A percentile compares a stretch with the other conserved stretches of the same genome.
Conservation (phyloP, 2,113 vertebrate genomes). For the Coturnix japonica region DNA sequence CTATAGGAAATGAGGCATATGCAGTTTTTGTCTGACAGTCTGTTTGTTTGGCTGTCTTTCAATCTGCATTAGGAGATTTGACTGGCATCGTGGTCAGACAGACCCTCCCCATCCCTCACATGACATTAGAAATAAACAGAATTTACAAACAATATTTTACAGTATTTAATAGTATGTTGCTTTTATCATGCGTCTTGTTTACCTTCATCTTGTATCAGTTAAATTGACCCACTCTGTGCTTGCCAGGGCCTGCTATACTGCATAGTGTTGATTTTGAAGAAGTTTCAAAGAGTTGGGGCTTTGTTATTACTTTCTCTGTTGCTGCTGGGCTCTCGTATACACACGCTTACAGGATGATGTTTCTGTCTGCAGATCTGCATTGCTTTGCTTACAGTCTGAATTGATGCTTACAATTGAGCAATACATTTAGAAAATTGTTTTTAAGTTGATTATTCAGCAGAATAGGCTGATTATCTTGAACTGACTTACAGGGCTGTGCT, state of each 20-base stretch:
- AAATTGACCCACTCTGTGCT: neutral
- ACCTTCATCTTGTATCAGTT: neutral
- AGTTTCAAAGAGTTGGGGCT: neutral
- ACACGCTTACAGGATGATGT: neutral
- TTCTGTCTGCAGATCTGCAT: constrained; percentile 11
- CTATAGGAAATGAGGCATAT: neutral
- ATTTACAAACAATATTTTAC: neutral
- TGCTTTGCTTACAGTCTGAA: neutral
- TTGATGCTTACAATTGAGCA: neutral
- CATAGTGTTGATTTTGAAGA: neutral
- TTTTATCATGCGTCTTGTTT: neutral
- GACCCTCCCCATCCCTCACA: neutral
- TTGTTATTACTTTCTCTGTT: neutral
- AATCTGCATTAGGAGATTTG: neutral
- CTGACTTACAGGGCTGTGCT: neutral
- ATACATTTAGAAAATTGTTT: constrained; percentile 28
- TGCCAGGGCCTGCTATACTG: too few relatives aligned
- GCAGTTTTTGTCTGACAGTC: neutral
- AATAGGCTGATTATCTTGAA: constrained; percentile 18
- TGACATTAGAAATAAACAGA: neutral
- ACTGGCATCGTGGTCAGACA: neutral
- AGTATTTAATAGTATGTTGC: neutral
- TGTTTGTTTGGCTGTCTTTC: neutral
- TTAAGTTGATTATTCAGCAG: neutral
- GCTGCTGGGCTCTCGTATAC: neutral